Percentiles rank a stretch among this genome's conserved stretches.
These are phyloP conservation scores for Octonoba sinensis DNA, from an alignment of 2,888 invertebrate species.

Conservation along the genomic window DNA sequence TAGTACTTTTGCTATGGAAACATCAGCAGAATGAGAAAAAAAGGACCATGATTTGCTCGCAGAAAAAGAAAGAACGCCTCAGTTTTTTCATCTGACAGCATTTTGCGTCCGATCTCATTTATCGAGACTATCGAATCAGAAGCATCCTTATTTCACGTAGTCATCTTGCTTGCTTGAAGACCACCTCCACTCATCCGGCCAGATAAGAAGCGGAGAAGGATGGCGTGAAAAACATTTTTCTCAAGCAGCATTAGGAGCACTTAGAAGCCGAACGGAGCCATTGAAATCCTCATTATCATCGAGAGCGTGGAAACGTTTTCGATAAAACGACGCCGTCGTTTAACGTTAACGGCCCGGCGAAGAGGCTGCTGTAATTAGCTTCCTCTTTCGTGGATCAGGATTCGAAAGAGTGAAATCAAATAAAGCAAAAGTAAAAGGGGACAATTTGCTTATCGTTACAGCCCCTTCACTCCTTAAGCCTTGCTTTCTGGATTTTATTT, in stretches of 20 bases:
- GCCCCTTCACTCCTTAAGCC: slow-evolving; percentile 27
- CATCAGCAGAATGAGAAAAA: too few relatives aligned
- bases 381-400: slow-evolving; percentile 15
- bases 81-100: not conserved
- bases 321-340: slow-evolving; percentile 45
- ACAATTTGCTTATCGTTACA: slow-evolving; percentile 56
- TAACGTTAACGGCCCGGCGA: slow-evolving; percentile 15
- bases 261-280: slow-evolving; percentile 35
- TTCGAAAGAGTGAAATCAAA: slow-evolving; percentile 19
- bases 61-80: too few relatives aligned
- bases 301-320: slow-evolving; percentile 34
- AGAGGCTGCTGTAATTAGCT: slow-evolving; percentile 44
- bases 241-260: slow-evolving; percentile 38
- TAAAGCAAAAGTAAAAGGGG: slow-evolving; percentile 23
- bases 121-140: slow-evolving; percentile 16
- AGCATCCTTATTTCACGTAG: slow-evolving; percentile 35
- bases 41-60: too few relatives aligned
- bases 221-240: slow-evolving; percentile 18
- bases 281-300: slow-evolving; percentile 61
- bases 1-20: too few relatives aligned
- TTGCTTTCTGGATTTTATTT: slow-evolving; percentile 33
- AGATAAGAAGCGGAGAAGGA: slow-evolving; percentile 4
- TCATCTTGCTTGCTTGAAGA: slow-evolving; percentile 35
- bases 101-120: not conserved
- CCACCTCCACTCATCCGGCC: slow-evolving; percentile 19